Conservation (phyloP, 92 coral and sea anemone genomes). For the Siderastrea siderea region DNA sequence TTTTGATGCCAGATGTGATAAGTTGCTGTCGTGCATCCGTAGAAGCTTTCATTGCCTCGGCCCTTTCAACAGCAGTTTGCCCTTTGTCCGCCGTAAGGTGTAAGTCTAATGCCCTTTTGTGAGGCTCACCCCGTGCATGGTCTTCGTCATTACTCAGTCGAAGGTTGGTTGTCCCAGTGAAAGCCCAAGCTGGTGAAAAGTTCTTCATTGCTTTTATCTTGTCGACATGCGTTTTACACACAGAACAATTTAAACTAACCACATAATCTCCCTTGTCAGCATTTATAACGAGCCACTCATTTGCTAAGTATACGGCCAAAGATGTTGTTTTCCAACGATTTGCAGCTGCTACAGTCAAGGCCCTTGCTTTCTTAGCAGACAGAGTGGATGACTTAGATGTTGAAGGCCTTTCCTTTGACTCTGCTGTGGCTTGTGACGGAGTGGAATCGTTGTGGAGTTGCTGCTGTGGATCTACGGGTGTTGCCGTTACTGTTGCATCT, state of each 20-base stretch:
- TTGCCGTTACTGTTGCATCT: no score
- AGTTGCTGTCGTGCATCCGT: slow-evolving; percentile 42
- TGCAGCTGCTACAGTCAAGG: slow-evolving; percentile 62
- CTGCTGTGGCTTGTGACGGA: slow-evolving; percentile 2
- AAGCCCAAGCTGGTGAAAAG: slow-evolving; percentile 83
- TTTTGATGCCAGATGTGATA: slow-evolving; percentile 47
- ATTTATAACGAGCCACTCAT: slow-evolving; percentile 77
- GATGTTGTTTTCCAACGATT: slow-evolving; percentile 74
- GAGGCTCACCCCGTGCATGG: slow-evolving; percentile 83
- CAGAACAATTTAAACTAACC: slow-evolving; percentile 74
- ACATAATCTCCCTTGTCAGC: slow-evolving; percentile 67
- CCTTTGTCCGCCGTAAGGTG: slow-evolving; percentile 32
- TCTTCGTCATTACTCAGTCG: slow-evolving; percentile 77
- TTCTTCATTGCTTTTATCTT: slow-evolving; percentile 76
- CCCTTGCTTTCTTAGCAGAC: slow-evolving; percentile 61
- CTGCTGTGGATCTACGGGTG: no score
- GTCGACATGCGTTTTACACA: slow-evolving; percentile 74
- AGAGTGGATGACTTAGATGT: slow-evolving; percentile 27
- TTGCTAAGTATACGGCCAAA: slow-evolving; percentile 65
- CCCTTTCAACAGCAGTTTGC: slow-evolving; percentile 66
- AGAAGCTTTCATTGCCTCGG: slow-evolving; percentile 50
- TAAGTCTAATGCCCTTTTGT: slow-evolving; percentile 77
- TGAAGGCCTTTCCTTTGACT: slow-evolving; percentile 30
- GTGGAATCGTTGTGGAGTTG: not conserved
- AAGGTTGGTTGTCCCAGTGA: slow-evolving; percentile 78